phyloP scores from a whole-genome alignment of 1,140 invertebrate species.

The Campodea augens region DNA sequence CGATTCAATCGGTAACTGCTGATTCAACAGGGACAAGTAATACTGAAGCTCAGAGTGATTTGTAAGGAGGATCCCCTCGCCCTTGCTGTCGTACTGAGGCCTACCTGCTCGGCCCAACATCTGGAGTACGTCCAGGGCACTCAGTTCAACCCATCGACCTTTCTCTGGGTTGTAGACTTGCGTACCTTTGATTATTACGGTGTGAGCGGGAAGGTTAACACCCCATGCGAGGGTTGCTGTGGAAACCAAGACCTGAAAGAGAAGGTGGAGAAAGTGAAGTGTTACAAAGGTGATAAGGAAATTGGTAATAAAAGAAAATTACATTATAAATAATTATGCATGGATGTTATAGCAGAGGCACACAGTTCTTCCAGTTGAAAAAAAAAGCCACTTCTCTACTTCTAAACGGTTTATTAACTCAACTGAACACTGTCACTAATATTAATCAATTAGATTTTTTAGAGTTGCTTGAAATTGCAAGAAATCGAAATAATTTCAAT shows the following conservation, averaged over 20 bases:
- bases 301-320: too few species aligned
- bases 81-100: conserved; percentile 96
- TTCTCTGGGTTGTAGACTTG: conserved; percentile 98
- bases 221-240: conserved; percentile 99
- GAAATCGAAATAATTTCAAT: too few species aligned
- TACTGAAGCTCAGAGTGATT: conserved; percentile 98
- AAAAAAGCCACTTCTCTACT: too few species aligned
- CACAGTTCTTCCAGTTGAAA: too few species aligned
- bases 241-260: conserved; percentile 66
- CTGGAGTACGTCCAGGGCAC: conserved; percentile 87
- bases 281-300: too few species aligned
- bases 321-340: too few species aligned
- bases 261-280: too few species aligned
- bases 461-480: too few species aligned
- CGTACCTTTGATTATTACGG: conserved; percentile 98
- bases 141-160: conserved; percentile 92
- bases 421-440: too few species aligned
- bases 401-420: too few species aligned
- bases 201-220: conserved; percentile 97
- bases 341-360: too few species aligned
- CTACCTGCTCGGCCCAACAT: conserved; percentile 95
- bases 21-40: conserved; percentile 92
- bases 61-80: conserved; percentile 96
- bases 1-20: conserved; percentile 80
- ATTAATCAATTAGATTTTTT: too few species aligned